Evolutionary conservation across 2,113 vertebrate species (phyloP).

Genomic region (Australoheros scitulus): DNA sequence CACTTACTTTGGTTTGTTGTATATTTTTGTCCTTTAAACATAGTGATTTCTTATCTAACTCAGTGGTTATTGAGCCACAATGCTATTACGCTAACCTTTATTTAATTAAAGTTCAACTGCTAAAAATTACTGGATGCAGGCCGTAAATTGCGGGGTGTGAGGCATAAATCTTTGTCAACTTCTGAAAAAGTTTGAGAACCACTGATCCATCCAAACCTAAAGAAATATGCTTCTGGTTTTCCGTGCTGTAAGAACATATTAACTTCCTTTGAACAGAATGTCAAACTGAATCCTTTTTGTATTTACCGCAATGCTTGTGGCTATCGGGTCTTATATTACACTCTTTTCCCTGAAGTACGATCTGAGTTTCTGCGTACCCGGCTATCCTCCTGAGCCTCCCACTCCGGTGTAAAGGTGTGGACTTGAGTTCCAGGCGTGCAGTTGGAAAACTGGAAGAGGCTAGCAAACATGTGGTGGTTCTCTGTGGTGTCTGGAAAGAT

Average conservation of each 20-base stretch:
- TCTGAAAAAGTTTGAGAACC: neutral
- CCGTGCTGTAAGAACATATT: conserved; percentile 29
- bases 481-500: conserved; percentile 84
- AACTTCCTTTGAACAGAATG: conserved; percentile 26
- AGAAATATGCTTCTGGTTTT: conserved; percentile 59
- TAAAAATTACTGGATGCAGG: neutral
- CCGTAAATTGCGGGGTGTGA: neutral
- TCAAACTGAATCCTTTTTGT: conserved; percentile 19
- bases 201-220: conserved; percentile 39
- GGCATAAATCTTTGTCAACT: neutral
- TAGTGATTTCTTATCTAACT: neutral
- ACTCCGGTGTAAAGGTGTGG: conserved; percentile 80
- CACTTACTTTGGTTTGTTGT: neutral
- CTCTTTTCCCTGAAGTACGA: neutral
- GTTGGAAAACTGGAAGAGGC: conserved; percentile 87
- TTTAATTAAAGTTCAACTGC: neutral
- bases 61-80: neutral
- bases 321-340: neutral
- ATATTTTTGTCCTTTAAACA: conserved; percentile 33
- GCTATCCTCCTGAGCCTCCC: conserved; percentile 86
- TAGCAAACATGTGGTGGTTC: conserved; percentile 82
- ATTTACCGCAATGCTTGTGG: neutral
- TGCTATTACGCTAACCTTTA: neutral
- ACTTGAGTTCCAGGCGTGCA: conserved; percentile 81
- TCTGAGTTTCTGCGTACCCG: conserved; percentile 71